phyloP scores from a whole-genome alignment of 2,888 invertebrate genomes.

The Trachelus iudaicus region DNA sequence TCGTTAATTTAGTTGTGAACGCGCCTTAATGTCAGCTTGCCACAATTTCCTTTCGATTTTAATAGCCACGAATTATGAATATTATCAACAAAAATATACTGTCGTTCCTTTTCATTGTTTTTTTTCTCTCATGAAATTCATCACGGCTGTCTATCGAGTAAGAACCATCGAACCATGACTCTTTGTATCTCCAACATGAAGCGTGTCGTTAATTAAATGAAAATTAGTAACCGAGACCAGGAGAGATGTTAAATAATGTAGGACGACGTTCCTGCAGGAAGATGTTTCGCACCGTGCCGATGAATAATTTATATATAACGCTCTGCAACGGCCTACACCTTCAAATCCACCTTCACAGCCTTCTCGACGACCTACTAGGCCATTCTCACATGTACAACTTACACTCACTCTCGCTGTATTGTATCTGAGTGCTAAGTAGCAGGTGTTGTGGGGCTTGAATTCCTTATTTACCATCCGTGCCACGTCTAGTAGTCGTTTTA shows the following conservation, averaged over 20 bases:
- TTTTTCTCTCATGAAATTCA: not conserved
- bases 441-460: slow-evolving; percentile 34
- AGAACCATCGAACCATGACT: not conserved
- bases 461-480: slow-evolving; percentile 30
- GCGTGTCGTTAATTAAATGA: not conserved
- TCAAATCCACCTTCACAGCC: not conserved
- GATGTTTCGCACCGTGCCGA: slow-evolving; percentile 26
- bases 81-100: not conserved
- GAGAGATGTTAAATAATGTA: slow-evolving; percentile 17
- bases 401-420: not conserved
- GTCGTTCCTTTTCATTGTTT: not conserved
- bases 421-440: slow-evolving; percentile 31
- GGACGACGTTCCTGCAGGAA: slow-evolving; percentile 19
- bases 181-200: not conserved
- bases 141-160: not conserved
- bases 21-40: not conserved
- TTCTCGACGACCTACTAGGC: not conserved
- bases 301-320: slow-evolving; percentile 33
- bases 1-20: not conserved
- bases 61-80: not conserved
- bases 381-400: not conserved
- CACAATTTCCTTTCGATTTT: not conserved
- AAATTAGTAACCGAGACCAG: not conserved
- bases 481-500: slow-evolving; percentile 21
- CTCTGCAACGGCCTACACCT: not conserved